These are phyloP conservation scores for Hylia prasina DNA, from an alignment of 2,113 vertebrate genomes.

Conservation along the genomic window DNA sequence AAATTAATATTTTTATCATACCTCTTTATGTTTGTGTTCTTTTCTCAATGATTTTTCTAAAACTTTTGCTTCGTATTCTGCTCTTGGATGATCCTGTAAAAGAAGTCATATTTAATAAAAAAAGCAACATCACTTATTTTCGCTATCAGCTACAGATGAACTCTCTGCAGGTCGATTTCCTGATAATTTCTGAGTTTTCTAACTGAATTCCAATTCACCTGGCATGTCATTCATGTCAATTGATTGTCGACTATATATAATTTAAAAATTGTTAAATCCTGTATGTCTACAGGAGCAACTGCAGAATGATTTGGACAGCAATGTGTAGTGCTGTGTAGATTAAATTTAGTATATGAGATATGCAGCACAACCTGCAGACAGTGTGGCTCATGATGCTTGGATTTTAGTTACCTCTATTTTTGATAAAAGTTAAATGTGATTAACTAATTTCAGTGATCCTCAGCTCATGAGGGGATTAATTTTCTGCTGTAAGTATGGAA, in stretches of 20 bases:
- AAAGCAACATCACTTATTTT: background rate
- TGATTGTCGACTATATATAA: background rate
- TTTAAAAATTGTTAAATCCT: background rate
- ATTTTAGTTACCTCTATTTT: background rate
- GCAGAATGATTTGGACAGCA: background rate
- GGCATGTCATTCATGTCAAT: background rate
- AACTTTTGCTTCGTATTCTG: slow-evolving; percentile 89
- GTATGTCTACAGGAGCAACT: background rate
- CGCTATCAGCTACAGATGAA: background rate
- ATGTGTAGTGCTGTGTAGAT: background rate
- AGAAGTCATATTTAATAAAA: background rate
- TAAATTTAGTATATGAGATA: background rate
- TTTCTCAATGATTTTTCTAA: slow-evolving; percentile 82
- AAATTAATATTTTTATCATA: slow-evolving; percentile 42
- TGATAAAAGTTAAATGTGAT: background rate
- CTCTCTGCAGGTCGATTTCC: background rate
- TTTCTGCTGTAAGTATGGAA: background rate
- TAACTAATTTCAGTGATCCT: background rate
- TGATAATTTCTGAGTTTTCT: background rate
- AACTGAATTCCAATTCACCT: background rate
- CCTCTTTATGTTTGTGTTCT: slow-evolving; percentile 79
- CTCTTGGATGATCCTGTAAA: slow-evolving; percentile 85
- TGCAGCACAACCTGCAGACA: background rate
- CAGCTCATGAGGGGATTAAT: background rate
- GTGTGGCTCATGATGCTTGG: background rate